Conservation (phyloP, 2,888 invertebrate genomes). For the Cephus pulcher region DNA sequence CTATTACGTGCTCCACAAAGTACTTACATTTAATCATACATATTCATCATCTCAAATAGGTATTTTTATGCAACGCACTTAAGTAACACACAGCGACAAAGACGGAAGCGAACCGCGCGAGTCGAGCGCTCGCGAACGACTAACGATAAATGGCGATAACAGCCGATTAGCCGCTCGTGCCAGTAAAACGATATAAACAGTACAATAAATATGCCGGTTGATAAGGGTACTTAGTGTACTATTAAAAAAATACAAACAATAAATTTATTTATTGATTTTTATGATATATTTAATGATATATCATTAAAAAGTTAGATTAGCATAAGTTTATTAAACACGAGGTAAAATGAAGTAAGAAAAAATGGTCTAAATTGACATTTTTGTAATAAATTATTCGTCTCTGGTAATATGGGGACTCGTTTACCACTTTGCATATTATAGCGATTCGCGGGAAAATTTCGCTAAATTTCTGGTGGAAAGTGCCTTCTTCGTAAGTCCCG, state of each 20-base stretch:
- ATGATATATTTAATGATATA: neutral
- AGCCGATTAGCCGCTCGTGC: conserved; percentile 1
- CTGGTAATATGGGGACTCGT: neutral
- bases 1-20: neutral
- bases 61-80: neutral
- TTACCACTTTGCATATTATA: neutral
- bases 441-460: neutral
- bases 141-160: conserved; percentile 1
- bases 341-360: neutral
- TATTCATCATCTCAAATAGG: neutral
- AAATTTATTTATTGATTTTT: too few species aligned
- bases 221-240: neutral
- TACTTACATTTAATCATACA: neutral
- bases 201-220: neutral
- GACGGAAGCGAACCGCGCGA: neutral
- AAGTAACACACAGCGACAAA: neutral
- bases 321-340: neutral
- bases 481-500: neutral
- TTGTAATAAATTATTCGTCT: neutral
- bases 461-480: neutral
- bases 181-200: neutral
- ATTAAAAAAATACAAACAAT: neutral
- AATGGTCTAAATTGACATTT: neutral
- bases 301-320: neutral
- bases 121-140: neutral